Conservation (phyloP, 2,113 vertebrate genomes). For the Todiramphus chloris region DNA sequence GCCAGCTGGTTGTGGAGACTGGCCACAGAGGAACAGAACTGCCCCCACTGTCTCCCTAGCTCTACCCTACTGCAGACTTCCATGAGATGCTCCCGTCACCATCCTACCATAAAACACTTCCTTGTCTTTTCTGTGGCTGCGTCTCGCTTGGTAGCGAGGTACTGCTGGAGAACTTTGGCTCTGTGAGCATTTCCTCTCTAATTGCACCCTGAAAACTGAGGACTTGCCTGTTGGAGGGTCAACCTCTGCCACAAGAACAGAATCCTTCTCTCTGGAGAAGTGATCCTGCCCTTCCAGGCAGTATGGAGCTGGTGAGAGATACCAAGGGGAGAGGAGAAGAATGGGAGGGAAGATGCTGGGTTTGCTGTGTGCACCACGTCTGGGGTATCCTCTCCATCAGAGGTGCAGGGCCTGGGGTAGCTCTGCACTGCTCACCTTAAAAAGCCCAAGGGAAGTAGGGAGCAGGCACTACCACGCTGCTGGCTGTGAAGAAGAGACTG, state of each 20-base stretch:
- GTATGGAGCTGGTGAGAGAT: not conserved
- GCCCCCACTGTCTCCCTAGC: not conserved
- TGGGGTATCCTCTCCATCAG: not conserved
- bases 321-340: not conserved
- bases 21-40: not conserved
- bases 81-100: not conserved
- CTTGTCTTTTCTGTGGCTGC: not conserved
- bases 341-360: not conserved
- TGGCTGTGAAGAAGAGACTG: not conserved
- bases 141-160: not conserved
- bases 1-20: not conserved
- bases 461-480: not conserved
- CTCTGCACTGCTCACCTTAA: not conserved
- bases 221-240: not conserved
- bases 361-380: rapidly evolving
- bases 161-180: not conserved
- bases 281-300: not conserved
- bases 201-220: not conserved
- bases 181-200: rapidly evolving
- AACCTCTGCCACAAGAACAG: not conserved
- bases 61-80: not conserved
- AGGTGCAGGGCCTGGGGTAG: rapidly evolving
- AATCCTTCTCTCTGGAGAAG: not conserved
- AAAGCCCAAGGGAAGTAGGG: not conserved
- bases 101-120: not conserved